Base-by-base conservation (phyloP, 2,113 vertebrate genomes). In the Pao palembangensis region DNA sequence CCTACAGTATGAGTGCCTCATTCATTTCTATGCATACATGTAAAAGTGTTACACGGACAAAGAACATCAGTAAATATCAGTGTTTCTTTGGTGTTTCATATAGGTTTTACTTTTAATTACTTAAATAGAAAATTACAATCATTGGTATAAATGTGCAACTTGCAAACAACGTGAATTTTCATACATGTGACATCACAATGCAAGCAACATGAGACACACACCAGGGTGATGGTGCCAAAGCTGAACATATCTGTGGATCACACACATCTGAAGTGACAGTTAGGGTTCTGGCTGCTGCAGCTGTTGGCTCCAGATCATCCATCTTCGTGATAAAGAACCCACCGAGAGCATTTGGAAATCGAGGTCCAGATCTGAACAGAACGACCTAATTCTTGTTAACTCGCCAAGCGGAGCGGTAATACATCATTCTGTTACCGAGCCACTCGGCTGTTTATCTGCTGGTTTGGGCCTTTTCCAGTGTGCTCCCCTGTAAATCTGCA, bases 81-180 rank as follows among this genome's bases (percentile, higher is more conserved):
- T 67, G 64, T 83, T 88, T 20, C 70, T 19, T 55, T 66, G 58
- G 69, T 70, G 56, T 75, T 73, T 82, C 78, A 55, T 84, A 76
- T 81, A 75, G 67, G 65, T 82, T 75, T 87, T 72, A 74, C 72
- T 76, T 78, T 86, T 79, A 87, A 76, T 85, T 85, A 84, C 82
- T 88, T 87, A 88, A 91, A 88, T 92, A 90, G 85, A 91, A 92
- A 92, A 90, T 85, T 91, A 91, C 90, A 92, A 90, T 91, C 89
- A 87, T 90, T 81, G 69, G 84, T 90, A 91, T 88, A 92, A 91
- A 92, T 90, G 88, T 91, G 90, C 89, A 91, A 90, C 87, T 89
- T 88, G 88, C 86, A 91, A 88, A 88, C 85, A 86, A 55, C 85
- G 86, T 71, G 59, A 41, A 81, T 87, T 88, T 90, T 82, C 86